Evolutionary conservation across 2,797 vertebrate genomes (phyloP), one percentile per base, ranked within the genome.

Genomic region (Champsocephalus esox): DNA sequence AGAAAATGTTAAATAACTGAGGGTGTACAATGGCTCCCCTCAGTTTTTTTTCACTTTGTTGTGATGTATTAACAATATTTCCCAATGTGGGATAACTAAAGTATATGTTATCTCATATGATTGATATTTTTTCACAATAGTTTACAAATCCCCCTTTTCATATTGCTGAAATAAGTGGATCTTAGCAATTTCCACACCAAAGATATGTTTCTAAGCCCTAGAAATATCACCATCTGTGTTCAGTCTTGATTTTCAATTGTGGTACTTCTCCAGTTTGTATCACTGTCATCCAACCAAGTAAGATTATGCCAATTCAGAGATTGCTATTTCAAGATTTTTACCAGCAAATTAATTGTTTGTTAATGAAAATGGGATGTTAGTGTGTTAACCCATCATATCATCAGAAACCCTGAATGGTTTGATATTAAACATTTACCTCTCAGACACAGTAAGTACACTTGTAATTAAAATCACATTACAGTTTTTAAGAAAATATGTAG

Each of bases 371-470:
- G 34, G 64, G 17, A 43, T 16, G 13, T 70, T 69, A 58, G 19
- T 46, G 51, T 65, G 14, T 75, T 45, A n/a, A 57, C 21, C 68
- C 38, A 65, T 67, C 54, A 68, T 66, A 38, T 79, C 72, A 81
- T 80, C 65, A 71, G 45, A 78, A 80, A 58, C 75, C n/a, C 77
- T 62, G 55, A 61, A 77, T 67, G 11, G 46, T 64, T 44, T 78
- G 32, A 62, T 58, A 79, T 2, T 51, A n/a, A 44, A 57, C 52
- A 54, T 73, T 75, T 32, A 7, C 50, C 54, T 64, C 24, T 54
- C n/a, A 73, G 45, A 45, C 19, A 57, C 63, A 44, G 34, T 34
- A 50, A 56, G 3, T 9, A 19, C 4, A 28, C 7, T 55, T 63
- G 57, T 44, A 28, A 61, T 41, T 52, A 46, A 16, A 73, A 54